Evolutionary conservation across 2,797 vertebrate species (phyloP), one percentile per base, ranked within the genome.

Genomic region (Lagorchestes hirsutus): DNA sequence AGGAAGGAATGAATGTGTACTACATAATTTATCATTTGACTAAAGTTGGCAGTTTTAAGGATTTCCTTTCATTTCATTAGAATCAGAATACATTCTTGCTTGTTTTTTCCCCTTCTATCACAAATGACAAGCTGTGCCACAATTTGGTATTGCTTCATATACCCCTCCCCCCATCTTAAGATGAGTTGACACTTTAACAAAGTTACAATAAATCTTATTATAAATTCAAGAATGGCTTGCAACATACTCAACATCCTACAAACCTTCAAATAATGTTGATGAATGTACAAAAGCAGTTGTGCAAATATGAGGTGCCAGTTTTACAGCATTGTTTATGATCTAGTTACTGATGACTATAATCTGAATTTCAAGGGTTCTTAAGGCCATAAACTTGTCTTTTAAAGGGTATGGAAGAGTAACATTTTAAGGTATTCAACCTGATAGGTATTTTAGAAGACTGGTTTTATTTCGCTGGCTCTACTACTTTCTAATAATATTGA

Each of bases 31-130:
- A 56, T 46, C 94, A 59, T 50, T 54, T 87, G 67, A 57, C 74
- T 96, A 82, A 91, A 87, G 50, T 55, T 96, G 93, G 94, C 62
- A 94, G 55, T 94, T 96, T 95, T 94, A 96, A 96, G 95, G 92
- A 93, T 95, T 93, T 90, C 24, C 16, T 24, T 31, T 92, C 91
- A 96, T 46, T 34, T n/a, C 90, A 82, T 67, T 93, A 92, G 82
- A 94, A 93, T 95, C 16, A 46, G 18, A 58, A 56, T 91, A 13
- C 62, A 93, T 67, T 94, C 54, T 62, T 92, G 0, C 34, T 93
- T 50, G 27, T 57, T 92, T 94, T 2, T 46, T 5, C 56, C 2
- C 5, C 67, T 94, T 92, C n/a, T 92, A 18, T 92, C 52, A 62
- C 62, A 57, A 93, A 92, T 14, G 74, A 91, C 55, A 95, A 40